phyloP scores from a whole-genome alignment of 2,113 vertebrate genomes.

The Hydropotes inermis region DNA sequence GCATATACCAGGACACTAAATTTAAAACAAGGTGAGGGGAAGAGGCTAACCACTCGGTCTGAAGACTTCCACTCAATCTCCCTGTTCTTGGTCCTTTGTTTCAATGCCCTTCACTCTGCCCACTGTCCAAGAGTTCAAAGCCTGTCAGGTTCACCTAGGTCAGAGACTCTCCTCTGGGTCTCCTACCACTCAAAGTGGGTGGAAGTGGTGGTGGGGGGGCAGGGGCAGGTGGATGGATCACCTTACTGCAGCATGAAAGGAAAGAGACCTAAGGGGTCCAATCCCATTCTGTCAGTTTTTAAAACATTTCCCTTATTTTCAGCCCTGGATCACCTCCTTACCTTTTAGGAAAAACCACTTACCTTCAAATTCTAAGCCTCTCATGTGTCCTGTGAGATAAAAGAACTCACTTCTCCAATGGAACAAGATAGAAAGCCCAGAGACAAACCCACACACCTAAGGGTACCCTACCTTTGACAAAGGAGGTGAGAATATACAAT shows the following conservation, averaged over 20 bases:
- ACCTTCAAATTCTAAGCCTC: not conserved
- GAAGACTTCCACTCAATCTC: not conserved
- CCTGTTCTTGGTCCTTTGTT: not conserved
- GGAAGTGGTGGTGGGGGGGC: too few species aligned
- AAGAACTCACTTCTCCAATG: not conserved
- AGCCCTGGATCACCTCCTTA: not conserved
- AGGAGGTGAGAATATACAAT: not conserved
- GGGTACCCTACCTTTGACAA: not conserved
- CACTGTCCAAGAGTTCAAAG: not conserved
- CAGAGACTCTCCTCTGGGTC: not conserved
- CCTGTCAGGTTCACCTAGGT: not conserved
- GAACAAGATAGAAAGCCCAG: not conserved
- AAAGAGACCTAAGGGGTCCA: not conserved
- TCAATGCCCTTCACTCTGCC: not conserved
- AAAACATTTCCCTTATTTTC: not conserved
- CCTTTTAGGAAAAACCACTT: not conserved
- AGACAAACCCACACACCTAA: not conserved
- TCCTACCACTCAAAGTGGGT: not conserved
- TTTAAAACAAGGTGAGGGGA: not conserved
- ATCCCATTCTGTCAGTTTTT: not conserved
- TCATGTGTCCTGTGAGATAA: not conserved
- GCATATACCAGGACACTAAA: not conserved
- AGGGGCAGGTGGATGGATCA: not conserved
- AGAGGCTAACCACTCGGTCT: not conserved
- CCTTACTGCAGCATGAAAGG: not conserved